Conservation (phyloP, 1,140 invertebrate genomes). For the Ips nitidus region DNA sequence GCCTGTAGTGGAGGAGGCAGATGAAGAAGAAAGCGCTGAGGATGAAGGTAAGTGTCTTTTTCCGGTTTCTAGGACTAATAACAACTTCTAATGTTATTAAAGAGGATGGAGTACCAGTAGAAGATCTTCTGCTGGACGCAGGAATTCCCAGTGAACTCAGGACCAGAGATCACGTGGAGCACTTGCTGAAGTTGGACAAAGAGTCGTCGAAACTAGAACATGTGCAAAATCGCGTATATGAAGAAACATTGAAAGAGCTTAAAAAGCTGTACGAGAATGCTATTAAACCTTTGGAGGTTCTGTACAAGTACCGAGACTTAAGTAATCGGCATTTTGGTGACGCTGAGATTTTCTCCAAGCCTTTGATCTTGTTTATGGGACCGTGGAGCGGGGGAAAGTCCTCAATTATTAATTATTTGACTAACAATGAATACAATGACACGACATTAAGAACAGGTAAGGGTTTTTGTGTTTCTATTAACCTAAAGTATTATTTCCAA, state of each 20-base stretch:
- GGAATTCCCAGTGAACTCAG: constrained; percentile 75
- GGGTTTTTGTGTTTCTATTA: neutral
- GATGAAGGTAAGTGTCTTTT: constrained; percentile 24
- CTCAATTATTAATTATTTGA: constrained; percentile 89
- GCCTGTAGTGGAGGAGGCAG: neutral
- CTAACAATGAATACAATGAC: constrained; percentile 82
- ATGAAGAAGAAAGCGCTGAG: constrained; percentile 33
- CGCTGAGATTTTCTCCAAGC: constrained; percentile 93
- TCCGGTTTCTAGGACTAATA: neutral
- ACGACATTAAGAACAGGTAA: constrained; percentile 84
- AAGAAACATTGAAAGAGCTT: constrained; percentile 79
- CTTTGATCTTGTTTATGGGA: constrained; percentile 89
- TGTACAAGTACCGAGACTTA: constrained; percentile 90
- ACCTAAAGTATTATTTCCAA: too few relatives aligned
- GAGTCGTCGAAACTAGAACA: constrained; percentile 71
- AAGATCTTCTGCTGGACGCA: constrained; percentile 64
- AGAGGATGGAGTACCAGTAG: constrained; percentile 52
- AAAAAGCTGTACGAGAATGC: constrained; percentile 85
- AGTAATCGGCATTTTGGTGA: constrained; percentile 92
- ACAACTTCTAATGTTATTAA: neutral
- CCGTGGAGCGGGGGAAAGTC: constrained; percentile 96
- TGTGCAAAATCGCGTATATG: constrained; percentile 70
- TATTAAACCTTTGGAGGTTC: constrained; percentile 84
- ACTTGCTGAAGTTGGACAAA: constrained; percentile 77
- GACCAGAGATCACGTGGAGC: constrained; percentile 76